A percentile compares a stretch with the other conserved stretches of the same genome.
These are phyloP conservation scores for Luidia sarsii DNA, from an alignment of 53 echinoderm and acorn worm genomes.

Conservation along the genomic window DNA sequence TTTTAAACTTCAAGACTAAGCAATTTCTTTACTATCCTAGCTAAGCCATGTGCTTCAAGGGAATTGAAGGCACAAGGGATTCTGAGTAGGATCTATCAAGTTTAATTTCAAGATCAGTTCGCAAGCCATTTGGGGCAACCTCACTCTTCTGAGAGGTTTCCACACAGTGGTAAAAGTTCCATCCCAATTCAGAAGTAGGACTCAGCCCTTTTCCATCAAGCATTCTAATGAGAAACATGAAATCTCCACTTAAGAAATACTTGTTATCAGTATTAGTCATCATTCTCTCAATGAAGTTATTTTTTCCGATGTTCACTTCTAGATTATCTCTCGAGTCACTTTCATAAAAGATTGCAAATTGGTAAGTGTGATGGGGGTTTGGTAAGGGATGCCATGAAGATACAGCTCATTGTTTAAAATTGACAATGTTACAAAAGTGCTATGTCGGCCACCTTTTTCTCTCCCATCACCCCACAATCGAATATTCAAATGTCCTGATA, in stretches of 20 bases:
- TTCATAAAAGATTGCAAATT: constrained; percentile 70
- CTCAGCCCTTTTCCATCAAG: too few species aligned
- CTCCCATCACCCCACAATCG: constrained; percentile 67
- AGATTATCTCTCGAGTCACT: constrained; percentile 73
- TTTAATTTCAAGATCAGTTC: constrained; percentile 44
- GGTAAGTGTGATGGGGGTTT: constrained; percentile 65
- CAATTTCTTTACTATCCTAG: constrained; percentile 62
- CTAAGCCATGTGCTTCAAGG: constrained; percentile 48
- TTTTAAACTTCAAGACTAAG: constrained; percentile 58
- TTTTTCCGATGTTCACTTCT: constrained; percentile 50
- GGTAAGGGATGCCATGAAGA: constrained; percentile 47
- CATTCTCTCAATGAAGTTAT: constrained; percentile 23
- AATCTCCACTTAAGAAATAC: too few species aligned
- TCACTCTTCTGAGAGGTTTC: constrained; percentile 40
- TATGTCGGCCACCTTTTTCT: constrained; percentile 64
- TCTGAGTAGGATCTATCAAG: constrained; percentile 54
- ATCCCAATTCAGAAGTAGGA: too few species aligned
- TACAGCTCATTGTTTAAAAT: constrained; percentile 49
- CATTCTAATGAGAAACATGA: too few species aligned
- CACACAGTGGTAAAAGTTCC: constrained; percentile 66
- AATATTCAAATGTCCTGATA: constrained; percentile 24
- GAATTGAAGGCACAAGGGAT: constrained; percentile 58
- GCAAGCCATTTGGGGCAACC: constrained; percentile 4
- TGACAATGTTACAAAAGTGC: constrained; percentile 53
- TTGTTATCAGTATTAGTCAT: too few species aligned